A percentile compares a stretch with the other conserved stretches of the same genome.
Evolutionary conservation across 2,888 invertebrate genomes (phyloP).

Genomic region (Drosophila anceps): DNA sequence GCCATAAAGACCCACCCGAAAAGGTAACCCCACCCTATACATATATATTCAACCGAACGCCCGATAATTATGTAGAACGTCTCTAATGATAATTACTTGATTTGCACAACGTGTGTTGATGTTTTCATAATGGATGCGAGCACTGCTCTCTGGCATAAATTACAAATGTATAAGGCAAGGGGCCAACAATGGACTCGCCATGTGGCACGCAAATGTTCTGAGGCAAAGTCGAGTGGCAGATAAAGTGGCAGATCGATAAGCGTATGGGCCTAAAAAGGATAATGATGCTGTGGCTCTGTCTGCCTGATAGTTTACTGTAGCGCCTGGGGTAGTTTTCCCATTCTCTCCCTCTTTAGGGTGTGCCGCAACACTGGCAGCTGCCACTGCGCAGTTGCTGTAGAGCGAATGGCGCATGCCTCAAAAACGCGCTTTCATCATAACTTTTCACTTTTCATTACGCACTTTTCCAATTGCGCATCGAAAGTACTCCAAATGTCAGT

Average conservation of each 20-base stretch:
- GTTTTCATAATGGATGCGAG: conserved; percentile 71
- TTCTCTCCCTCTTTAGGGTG: conserved; percentile 21
- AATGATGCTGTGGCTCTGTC: conserved; percentile 50
- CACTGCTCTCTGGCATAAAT: conserved; percentile 62
- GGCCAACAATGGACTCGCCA: conserved; percentile 49
- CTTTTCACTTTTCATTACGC: conserved; percentile 69
- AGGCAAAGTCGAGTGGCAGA: conserved; percentile 64
- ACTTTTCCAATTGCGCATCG: conserved; percentile 51
- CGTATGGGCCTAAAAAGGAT: conserved; percentile 35
- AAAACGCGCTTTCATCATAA: conserved; percentile 69
- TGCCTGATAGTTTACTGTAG: background rate
- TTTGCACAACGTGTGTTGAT: conserved; percentile 79
- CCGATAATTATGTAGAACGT: conserved; percentile 74
- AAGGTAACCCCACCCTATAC: background rate
- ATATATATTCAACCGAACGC: conserved; percentile 37
- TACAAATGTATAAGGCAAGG: conserved; percentile 51
- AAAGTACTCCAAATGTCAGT: conserved; percentile 34
- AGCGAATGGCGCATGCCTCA: conserved; percentile 66
- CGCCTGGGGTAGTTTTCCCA: conserved; percentile 10
- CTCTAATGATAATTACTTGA: conserved; percentile 77
- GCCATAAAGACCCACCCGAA: conserved; percentile 37
- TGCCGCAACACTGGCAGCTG: conserved; percentile 61
- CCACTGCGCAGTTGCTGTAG: conserved; percentile 65
- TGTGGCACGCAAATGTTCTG: conserved; percentile 59
- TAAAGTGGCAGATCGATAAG: conserved; percentile 62